Conservation (phyloP, 2,113 vertebrate genomes). For the Lepus europaeus region DNA sequence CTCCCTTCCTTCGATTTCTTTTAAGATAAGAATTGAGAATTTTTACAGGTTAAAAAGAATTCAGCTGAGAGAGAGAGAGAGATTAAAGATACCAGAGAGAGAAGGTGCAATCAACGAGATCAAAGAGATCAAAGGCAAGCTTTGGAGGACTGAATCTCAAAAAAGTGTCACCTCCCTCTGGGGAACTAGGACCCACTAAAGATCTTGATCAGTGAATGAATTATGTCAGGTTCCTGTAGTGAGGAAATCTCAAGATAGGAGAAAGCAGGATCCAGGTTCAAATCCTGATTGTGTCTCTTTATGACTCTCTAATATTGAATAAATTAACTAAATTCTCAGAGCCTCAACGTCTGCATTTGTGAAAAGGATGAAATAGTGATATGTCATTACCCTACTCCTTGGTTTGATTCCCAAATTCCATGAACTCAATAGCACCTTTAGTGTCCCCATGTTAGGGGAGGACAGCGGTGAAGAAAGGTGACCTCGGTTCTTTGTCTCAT, state of each 20-base stretch:
- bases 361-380: background rate
- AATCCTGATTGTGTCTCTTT: background rate
- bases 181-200: no score
- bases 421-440: background rate
- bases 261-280: background rate
- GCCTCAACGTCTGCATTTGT: background rate
- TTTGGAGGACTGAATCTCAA: background rate
- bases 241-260: background rate
- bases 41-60: background rate
- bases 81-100: background rate
- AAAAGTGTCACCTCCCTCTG: background rate
- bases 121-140: background rate
- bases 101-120: background rate
- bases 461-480: no score
- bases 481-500: no score
- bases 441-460: no score
- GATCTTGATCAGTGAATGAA: background rate
- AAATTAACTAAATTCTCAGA: background rate
- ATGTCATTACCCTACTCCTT: background rate
- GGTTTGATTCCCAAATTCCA: background rate
- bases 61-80: background rate
- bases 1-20: background rate
- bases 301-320: background rate
- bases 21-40: background rate
- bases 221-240: background rate